phyloP scores from a whole-genome alignment of 2,888 invertebrate species.

The Prosapia bicincta region DNA sequence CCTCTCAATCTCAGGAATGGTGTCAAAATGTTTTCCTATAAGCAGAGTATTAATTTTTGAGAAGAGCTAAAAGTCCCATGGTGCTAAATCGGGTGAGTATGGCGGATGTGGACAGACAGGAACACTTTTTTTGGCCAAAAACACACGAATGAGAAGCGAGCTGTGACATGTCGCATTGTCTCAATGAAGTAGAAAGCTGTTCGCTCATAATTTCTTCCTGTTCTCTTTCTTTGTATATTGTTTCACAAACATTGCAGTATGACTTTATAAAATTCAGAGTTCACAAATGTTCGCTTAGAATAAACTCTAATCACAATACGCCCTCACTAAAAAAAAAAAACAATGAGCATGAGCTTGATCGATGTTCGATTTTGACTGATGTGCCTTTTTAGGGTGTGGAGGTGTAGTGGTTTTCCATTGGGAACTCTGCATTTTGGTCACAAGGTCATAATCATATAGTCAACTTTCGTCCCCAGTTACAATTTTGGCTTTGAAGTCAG shows the following conservation, averaged over 20 bases:
- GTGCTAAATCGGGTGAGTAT: conserved; percentile 4
- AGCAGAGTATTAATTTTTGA: not conserved
- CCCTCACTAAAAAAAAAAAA: not conserved
- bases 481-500: not conserved
- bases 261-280: too few species aligned
- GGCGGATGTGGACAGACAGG: not conserved
- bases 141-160: not conserved
- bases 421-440: conserved; percentile 35
- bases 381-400: conserved; percentile 33
- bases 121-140: not conserved
- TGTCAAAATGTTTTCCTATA: not conserved
- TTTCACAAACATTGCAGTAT: not conserved
- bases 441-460: conserved; percentile 30
- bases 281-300: not conserved
- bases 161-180: not conserved
- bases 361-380: conserved; percentile 29
- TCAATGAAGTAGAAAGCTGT: too few species aligned
- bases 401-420: conserved; percentile 33
- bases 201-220: not conserved
- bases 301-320: not conserved
- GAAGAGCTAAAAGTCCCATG: not conserved
- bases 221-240: not conserved
- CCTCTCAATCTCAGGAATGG: not conserved
- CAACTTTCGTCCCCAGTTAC: conserved; percentile 9
- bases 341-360: not conserved